Evolutionary conservation across 1,140 invertebrate genomes (phyloP).

Genomic region (Spodoptera litura): DNA sequence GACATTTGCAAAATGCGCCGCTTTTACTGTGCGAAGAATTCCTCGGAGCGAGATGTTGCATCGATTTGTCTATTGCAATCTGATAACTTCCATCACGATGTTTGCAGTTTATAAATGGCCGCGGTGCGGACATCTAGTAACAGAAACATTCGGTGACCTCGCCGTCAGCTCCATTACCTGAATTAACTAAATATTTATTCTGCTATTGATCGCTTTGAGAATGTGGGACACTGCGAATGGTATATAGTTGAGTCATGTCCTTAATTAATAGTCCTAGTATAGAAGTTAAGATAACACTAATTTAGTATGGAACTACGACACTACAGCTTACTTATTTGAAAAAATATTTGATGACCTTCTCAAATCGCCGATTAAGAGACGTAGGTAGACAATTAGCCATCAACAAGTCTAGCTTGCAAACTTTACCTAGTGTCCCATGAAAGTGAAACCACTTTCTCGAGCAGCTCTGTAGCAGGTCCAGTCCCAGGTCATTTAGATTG

Average conservation of each 20-base stretch:
- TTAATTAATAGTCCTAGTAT: too few relatives aligned
- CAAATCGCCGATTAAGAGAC: too few relatives aligned
- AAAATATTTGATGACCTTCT: too few relatives aligned
- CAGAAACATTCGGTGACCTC: too few relatives aligned
- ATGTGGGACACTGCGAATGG: constrained; percentile 3
- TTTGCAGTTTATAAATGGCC: background rate
- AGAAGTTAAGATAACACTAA: too few relatives aligned
- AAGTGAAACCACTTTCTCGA: constrained; percentile 29
- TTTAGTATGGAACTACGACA: too few relatives aligned
- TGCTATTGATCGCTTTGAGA: constrained; percentile 10
- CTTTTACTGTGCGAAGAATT: constrained; percentile 33
- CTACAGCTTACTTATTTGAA: too few relatives aligned
- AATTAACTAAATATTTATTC: background rate
- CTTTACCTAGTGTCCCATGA: background rate
- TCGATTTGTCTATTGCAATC: constrained; percentile 2
- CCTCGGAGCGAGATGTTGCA: background rate
- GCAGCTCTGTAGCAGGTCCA: too few relatives aligned
- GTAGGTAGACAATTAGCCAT: too few relatives aligned
- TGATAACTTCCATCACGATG: background rate
- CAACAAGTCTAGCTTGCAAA: background rate
- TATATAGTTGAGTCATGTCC: too few relatives aligned
- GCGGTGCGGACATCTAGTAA: too few relatives aligned
- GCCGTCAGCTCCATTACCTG: too few relatives aligned
- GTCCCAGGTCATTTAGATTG: constrained; percentile 3
- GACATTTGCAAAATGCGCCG: constrained; percentile 27